Base-by-base conservation (phyloP, 92 coral and sea anemone species). In the Desmophyllum pertusum region DNA sequence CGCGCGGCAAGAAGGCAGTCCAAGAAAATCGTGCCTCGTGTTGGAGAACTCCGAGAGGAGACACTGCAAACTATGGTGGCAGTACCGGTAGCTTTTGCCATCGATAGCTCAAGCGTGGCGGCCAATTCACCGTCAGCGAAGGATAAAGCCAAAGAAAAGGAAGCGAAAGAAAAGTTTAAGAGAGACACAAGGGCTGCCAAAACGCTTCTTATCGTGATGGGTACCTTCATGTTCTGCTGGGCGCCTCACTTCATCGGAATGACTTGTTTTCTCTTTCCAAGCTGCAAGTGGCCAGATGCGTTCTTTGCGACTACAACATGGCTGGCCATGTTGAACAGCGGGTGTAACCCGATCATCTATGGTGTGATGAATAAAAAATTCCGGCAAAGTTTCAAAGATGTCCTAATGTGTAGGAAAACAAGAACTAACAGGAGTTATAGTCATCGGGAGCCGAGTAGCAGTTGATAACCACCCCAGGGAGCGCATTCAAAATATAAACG, bases 301-400 rank as follows among this genome's bases (percentile, higher is more conserved):
- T 94, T 92, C 59, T 94, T 89, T 66, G 98, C 98, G 21, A 94
- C 98, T 13, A 94, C 98, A 27, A 94, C 98, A 21, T 94, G 98
- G 92, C 87, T 94, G 41, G 98, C 98, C 13, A 94, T 94, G 98
- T 75, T 89, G 86, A 94, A 94, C 85, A 94, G 98, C 64, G 98
- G 95, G 13, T 94, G 98, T 45, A 94, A 94, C 62, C 98, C 98
- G 17, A 89, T 94, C 48, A 88, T 94, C 53, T 94, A 94, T 46
- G 98, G 98, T 5, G 98, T 92, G 27, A 93, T 94, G 61, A 94
- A 94, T 76, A 83, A 93, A 79, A 85, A 90, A 64, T 94, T 94
- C 77, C 87, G 98, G 50, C 90, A 92, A 52, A 94, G 93, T 73
- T 94, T 92, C 84, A 94, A 74, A 79, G 93, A 92, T 8, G 71